phyloP scores from a whole-genome alignment of 2,113 vertebrate species.

The Sciurus niger region DNA sequence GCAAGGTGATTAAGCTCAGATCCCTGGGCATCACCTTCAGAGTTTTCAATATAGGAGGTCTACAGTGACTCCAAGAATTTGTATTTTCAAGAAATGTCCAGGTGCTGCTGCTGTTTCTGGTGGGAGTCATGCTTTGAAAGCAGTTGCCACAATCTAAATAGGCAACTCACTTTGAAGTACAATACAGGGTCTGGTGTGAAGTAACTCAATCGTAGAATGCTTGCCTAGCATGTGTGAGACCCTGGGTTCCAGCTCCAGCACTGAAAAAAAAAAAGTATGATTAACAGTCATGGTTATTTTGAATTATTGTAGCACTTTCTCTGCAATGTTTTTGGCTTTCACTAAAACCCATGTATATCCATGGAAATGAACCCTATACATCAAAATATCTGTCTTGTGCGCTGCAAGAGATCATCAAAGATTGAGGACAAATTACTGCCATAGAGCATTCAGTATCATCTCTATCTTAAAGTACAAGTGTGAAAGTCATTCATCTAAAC shows the following conservation, averaged over 20 bases:
- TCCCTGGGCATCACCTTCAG: not conserved
- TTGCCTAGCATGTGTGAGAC: not conserved
- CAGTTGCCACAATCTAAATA: not conserved
- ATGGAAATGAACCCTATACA: not conserved
- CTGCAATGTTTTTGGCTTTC: not conserved
- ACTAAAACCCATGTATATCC: slow-evolving; percentile 6
- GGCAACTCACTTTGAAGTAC: not conserved
- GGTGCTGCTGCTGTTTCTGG: not conserved
- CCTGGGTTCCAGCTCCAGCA: not conserved
- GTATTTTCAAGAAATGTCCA: slow-evolving; percentile 19
- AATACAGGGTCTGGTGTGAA: too few species aligned
- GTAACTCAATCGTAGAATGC: too few species aligned
- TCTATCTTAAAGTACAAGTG: not conserved
- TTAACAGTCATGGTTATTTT: slow-evolving; percentile 22
- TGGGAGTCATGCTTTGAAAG: not conserved
- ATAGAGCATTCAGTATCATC: not conserved
- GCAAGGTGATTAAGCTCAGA: not conserved
- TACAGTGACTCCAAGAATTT: not conserved
- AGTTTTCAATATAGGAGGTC: slow-evolving; percentile 31
- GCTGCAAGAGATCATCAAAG: not conserved
- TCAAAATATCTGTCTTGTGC: not conserved
- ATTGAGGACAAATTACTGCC: not conserved
- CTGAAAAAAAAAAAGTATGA: not conserved
- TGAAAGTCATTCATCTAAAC: not conserved
- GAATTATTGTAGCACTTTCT: not conserved